phyloP scores from a whole-genome alignment of 2,888 invertebrate genomes.

The Aphrophora alni region DNA sequence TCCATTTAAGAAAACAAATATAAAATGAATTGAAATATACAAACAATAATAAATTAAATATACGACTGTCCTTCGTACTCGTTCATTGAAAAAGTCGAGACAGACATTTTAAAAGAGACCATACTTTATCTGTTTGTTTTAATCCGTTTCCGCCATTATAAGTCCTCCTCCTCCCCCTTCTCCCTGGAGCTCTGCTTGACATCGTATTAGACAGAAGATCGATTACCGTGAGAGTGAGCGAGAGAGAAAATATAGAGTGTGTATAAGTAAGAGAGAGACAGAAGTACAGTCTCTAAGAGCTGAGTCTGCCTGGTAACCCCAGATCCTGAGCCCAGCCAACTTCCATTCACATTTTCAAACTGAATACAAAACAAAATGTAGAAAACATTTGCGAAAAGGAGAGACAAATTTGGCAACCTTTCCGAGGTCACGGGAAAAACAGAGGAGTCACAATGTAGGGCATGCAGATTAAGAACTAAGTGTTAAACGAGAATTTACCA shows the following conservation, averaged over 20 bases:
- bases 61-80: not conserved
- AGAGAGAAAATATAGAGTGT: constrained; percentile 12
- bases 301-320: constrained; percentile 4
- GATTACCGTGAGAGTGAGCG: constrained; percentile 40
- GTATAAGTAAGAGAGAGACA: constrained; percentile 2
- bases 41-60: constrained; percentile 1
- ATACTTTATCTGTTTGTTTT: constrained; percentile 9
- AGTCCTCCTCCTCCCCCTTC: not conserved
- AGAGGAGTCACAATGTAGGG: not conserved
- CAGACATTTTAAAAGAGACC: constrained; percentile 3
- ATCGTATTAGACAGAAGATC: constrained; percentile 47
- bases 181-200: constrained; percentile 30
- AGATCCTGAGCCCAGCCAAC: constrained; percentile 5
- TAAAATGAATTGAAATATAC: not conserved
- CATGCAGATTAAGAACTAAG: not conserved
- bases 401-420: not conserved
- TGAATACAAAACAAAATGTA: constrained; percentile 1
- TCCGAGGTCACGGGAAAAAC: not conserved
- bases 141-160: not conserved
- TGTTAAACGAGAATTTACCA: not conserved
- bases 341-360: not conserved
- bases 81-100: constrained; percentile 1
- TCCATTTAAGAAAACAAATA: not conserved
- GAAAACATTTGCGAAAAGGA: not conserved
- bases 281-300: constrained; percentile 1